These are phyloP conservation scores for Nomia melanderi DNA, from an alignment of 1,140 invertebrate species.

Conservation along the genomic window DNA sequence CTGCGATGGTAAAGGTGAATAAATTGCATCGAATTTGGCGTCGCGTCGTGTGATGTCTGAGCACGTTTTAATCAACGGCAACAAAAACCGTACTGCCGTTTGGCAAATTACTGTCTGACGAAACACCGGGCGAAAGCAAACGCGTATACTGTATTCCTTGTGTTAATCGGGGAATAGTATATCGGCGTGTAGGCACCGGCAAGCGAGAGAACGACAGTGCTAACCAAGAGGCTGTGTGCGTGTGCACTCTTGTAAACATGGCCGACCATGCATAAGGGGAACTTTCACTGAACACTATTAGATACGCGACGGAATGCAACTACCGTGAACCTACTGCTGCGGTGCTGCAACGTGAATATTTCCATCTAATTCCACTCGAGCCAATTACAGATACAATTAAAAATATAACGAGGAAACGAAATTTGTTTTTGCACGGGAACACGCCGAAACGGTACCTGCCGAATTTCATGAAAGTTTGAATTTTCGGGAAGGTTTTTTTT, in stretches of 20 bases:
- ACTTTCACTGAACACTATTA: conserved; percentile 80
- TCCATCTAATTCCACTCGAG: not conserved
- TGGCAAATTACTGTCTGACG: not conserved
- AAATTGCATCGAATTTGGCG: not conserved
- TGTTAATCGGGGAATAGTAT: not conserved
- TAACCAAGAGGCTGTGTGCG: conserved; percentile 61
- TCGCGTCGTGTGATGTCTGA: not conserved
- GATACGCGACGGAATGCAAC: conserved; percentile 78
- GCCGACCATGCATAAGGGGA: conserved; percentile 69
- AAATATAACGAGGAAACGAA: not conserved
- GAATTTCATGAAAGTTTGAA: too few species aligned
- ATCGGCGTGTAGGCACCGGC: conserved; percentile 8
- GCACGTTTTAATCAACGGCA: not conserved
- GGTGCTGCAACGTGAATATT: conserved; percentile 49
- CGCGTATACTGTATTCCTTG: not conserved
- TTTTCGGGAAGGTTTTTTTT: too few species aligned
- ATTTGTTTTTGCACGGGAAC: too few species aligned
- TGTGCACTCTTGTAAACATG: conserved; percentile 70
- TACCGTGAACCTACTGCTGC: conserved; percentile 71
- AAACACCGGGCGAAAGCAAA: conserved; percentile 1
- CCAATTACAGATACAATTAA: not conserved
- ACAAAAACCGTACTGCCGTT: not conserved
- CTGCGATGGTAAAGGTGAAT: too few species aligned
- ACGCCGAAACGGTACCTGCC: too few species aligned
- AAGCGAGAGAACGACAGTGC: conserved; percentile 25